Evolutionary conservation across 2,888 invertebrate species (phyloP), one percentile per base, ranked within the genome.

Genomic region (Xanthorhoe spadicearia): DNA sequence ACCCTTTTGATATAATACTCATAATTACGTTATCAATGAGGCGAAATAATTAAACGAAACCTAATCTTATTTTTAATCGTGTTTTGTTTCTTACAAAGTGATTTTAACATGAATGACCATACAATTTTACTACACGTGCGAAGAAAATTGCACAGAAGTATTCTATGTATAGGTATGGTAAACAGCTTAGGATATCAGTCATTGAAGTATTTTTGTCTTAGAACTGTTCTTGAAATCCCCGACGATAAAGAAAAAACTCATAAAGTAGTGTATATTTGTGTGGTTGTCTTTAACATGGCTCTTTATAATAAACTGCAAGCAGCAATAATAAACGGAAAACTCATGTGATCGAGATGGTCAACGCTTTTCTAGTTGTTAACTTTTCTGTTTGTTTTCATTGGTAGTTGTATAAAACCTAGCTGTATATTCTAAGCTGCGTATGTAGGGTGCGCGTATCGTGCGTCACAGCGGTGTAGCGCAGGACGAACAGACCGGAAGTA

Each of bases 391-490:
- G 9, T 38, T 38, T 38, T 10, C 38, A 38, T 9, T 9, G 8
- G 8, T 35, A 9, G 38, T 10, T 38, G 10, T 38, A 38, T 1
- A 43, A 46, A 64, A 18, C 50, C 51, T 15, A 56, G 61, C 59
- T 35, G 55, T 59, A 55, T 13, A 51, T 19, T 60, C 57, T 68
- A 63, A 18, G 54, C 57, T 64, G 54, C n/a, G 61, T 61, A 69
- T 55, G 72, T 58, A 63, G 62, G 59, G 55, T 52, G 55, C 51
- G 51, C 46, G 62, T 65, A 61, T 52, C 46, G 77, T 80, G 82
- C 85, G 83, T 83, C 81, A 81, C 69, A 72, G 67, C 70, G 23
- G 58, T 55, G 64, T 51, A 56, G 63, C 60, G 52, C 59, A 57
- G 56, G 57, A 61, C 58, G 15, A 38, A 38, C 48, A 54, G n/a